Base-by-base conservation (phyloP, 2,888 invertebrate genomes). In the Venusia cambrica region DNA sequence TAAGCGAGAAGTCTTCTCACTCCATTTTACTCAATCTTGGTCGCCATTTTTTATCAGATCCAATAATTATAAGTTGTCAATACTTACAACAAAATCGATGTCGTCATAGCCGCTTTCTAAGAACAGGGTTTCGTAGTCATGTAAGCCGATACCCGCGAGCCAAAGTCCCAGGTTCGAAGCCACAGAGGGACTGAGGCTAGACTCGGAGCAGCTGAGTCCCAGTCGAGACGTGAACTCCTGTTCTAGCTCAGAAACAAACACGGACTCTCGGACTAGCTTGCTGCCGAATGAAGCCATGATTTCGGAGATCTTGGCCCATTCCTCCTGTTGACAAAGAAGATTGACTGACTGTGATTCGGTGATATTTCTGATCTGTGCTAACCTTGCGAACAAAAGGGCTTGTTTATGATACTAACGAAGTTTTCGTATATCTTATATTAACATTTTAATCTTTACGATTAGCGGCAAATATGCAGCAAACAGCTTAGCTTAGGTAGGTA, bases 231-330 rank as follows among this genome's bases (percentile, higher is more conserved):
- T 93, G 67, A 94, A 94, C 78, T 94, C 94, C 61, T 93, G 92
- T 63, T 94, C 94, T 42, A 94, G 75, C 60, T 94, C 94, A 2
- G 91, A 91, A 24, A 94, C 93, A 73, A 94, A 93, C 7, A 94
- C 93, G 0, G 93, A 93, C 66, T 93, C 93, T 8, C 93, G 77
- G 5, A 94, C 92, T 15, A 95, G 89, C 35, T 94, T 94, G 48
- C 94, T 94, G 41, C 97, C 97, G 66, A 98, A 96, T 1, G 96
- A 95, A 20, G 96, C 96, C 93, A 98, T 95, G 61, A 97, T 97
- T 80, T 97, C 96, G 25, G 96, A 95, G 60, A 98, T 97, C 84
- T 97, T 96, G 10, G 96, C 96, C 96, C 98, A 97, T 85, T 98
- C 97, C 80, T 97, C 96, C 81, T 95, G 92, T 54, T 48, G 60